A percentile compares a stretch with the other conserved stretches of the same genome.
phyloP scores from a whole-genome alignment of 2,888 invertebrate species.

The Sphaeridia pumilis region DNA sequence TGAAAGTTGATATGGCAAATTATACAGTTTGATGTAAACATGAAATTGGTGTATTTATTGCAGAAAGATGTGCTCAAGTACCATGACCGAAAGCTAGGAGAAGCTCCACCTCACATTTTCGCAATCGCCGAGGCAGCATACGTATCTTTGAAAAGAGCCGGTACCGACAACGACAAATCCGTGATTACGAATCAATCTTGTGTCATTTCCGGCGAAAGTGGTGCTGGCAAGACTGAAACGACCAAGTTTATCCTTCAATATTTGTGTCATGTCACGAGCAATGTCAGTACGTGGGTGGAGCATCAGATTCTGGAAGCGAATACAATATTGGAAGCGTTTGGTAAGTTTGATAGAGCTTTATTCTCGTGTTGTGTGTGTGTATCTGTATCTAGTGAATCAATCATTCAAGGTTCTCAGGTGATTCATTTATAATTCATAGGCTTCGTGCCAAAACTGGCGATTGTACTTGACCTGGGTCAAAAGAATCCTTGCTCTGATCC shows the following conservation, averaged over 20 bases:
- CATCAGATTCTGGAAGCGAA: constrained; percentile 90
- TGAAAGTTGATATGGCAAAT: too few species aligned
- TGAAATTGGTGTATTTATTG: too few species aligned
- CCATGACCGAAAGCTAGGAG: constrained; percentile 67
- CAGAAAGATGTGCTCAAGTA: constrained; percentile 74
- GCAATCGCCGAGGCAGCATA: constrained; percentile 83
- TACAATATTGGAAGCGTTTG: constrained; percentile 84
- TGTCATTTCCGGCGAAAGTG: constrained; percentile 67
- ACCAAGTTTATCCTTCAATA: constrained; percentile 86
- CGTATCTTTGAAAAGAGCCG: constrained; percentile 52
- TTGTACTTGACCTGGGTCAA: too few species aligned
- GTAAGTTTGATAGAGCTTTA: constrained; percentile 44
- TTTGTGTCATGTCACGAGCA: constrained; percentile 73
- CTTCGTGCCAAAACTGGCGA: too few species aligned
- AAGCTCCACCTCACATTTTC: constrained; percentile 76
- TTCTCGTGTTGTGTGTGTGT: neutral
- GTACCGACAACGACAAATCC: constrained; percentile 18
- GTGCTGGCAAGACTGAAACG: constrained; percentile 87
- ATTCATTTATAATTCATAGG: too few species aligned
- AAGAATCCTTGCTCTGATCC: too few species aligned
- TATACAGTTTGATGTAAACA: too few species aligned
- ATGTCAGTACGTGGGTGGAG: constrained; percentile 83
- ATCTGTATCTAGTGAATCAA: too few species aligned
- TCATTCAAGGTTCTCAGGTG: too few species aligned
- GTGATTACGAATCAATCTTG: constrained; percentile 50